Base-by-base conservation (phyloP, 1,140 invertebrate species). In the Meloidogyne floridensis region DNA sequence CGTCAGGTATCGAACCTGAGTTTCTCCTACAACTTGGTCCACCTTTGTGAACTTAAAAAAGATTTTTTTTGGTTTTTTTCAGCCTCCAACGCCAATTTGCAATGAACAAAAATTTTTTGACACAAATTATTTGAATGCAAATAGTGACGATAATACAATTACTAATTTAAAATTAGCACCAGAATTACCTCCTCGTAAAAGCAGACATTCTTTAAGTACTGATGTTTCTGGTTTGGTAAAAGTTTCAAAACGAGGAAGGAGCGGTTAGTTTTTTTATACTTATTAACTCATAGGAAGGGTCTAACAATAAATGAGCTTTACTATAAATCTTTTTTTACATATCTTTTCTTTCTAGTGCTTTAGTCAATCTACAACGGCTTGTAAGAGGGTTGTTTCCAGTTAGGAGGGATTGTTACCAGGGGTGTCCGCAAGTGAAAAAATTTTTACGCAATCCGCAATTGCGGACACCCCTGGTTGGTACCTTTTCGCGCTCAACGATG, bases 21-120 rank as follows among this genome's bases (percentile, higher is more conserved):
- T 20, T 20, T 20, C 20, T 32, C 32, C 32, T 32, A 20, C 20
- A 20, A 20, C 20, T 47, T 47, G 7, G 7, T 47, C 7, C 47
- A 47, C 3, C 7, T 47, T 47, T 47, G 3, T 47, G 47, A 77
- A 15, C 42, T 10, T 7, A 42, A 32, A 20, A 53, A 53, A 77
- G 43, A 43, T 77, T 42, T 3, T 75, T 7, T 75, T 18, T 32
- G 32, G 1, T 32, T 47, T 47, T 75, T 10, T 75, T 75, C 75
- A 79, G 77, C 77, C 77, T 13, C 77, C 59, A 7, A 79, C 65
- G 13, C 77, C 77, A 15, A 51, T 79, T 79, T 72, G 65, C 9
- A 9, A n/a, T 10, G 77, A 79, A 15, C 13, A 71, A 47, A 53
- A 8, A 5, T 10, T n/a, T 11, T 72, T 53, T 32, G 65, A 11